A percentile compares a stretch with the other conserved stretches of the same genome.
These are phyloP conservation scores for Girardia tigrina DNA, from an alignment of 2,888 invertebrate genomes.

Conservation along the genomic window DNA sequence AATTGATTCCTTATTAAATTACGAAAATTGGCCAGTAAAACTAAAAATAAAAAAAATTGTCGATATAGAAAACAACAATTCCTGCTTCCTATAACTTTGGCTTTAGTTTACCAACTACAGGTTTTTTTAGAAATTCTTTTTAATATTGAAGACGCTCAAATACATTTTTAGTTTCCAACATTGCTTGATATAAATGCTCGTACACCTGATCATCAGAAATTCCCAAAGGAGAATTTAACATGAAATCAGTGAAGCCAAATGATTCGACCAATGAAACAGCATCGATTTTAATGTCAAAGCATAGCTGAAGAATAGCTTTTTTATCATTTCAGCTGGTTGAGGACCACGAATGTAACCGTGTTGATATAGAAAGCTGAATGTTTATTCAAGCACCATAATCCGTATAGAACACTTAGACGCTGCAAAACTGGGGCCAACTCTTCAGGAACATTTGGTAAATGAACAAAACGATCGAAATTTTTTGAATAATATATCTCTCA, in stretches of 20 bases:
- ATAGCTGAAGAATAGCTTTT: conserved; percentile 60
- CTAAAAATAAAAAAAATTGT: too few relatives aligned
- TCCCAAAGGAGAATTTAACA: conserved; percentile 71
- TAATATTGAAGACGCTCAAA: too few relatives aligned
- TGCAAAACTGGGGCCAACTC: not conserved
- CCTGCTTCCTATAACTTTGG: too few relatives aligned
- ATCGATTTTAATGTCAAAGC: conserved; percentile 61
- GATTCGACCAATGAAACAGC: conserved; percentile 68
- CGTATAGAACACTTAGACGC: not conserved
- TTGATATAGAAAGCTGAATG: not conserved
- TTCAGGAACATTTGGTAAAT: not conserved
- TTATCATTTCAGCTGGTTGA: conserved; percentile 54
- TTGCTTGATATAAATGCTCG: too few relatives aligned
- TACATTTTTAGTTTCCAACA: too few relatives aligned
- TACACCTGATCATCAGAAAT: conserved; percentile 67
- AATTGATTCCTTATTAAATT: too few relatives aligned
- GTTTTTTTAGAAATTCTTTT: too few relatives aligned
- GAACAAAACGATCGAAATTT: not conserved
- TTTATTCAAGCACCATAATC: not conserved
- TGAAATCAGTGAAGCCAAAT: conserved; percentile 73
- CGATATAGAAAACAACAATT: too few relatives aligned
- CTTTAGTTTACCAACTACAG: too few relatives aligned
- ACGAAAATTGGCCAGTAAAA: too few relatives aligned
- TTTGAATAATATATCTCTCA: conserved; percentile 4
- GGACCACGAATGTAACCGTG: conserved; percentile 46